phyloP scores from a whole-genome alignment of 1,140 invertebrate genomes.

The Globodera ellingtonae region DNA sequence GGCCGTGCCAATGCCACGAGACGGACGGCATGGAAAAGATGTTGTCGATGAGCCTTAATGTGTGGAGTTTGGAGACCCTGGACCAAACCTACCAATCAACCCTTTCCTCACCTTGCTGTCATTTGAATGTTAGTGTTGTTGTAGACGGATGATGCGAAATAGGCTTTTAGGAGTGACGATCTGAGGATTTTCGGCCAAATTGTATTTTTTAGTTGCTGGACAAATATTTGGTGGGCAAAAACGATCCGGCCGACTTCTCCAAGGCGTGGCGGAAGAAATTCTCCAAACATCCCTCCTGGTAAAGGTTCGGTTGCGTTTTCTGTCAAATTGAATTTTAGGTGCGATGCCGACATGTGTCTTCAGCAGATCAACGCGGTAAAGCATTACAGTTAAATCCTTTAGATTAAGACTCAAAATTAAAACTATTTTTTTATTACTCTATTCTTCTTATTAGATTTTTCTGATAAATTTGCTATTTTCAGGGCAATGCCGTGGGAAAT shows the following conservation, averaged over 20 bases:
- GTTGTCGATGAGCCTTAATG: not conserved
- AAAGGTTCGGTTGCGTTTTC: not conserved
- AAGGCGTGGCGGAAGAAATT: slow-evolving; percentile 61
- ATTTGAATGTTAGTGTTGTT: not conserved
- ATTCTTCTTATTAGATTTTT: slow-evolving; percentile 11
- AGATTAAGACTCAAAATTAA: too few relatives aligned
- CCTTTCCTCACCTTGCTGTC: not conserved
- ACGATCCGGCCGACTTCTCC: slow-evolving; percentile 58
- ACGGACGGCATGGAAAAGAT: not conserved
- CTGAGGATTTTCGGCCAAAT: not conserved
- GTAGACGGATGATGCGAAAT: not conserved
- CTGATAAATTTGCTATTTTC: slow-evolving; percentile 33
- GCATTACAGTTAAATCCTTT: not conserved
- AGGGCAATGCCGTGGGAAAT: slow-evolving; percentile 61
- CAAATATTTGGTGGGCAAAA: slow-evolving; percentile 56
- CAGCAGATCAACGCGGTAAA: slow-evolving; percentile 61
- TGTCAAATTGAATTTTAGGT: slow-evolving; percentile 20
- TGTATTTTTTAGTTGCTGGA: slow-evolving; percentile 54
- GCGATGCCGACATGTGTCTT: slow-evolving; percentile 62
- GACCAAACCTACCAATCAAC: not conserved
- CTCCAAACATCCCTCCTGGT: slow-evolving; percentile 61
- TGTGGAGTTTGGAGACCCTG: not conserved
- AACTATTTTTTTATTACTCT: not conserved
- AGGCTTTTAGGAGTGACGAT: not conserved
- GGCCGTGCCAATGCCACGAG: not conserved